Evolutionary conservation across 2,797 vertebrate species (phyloP), one percentile per base, ranked within the genome.

Genomic region (Rhinophrynus dorsalis): DNA sequence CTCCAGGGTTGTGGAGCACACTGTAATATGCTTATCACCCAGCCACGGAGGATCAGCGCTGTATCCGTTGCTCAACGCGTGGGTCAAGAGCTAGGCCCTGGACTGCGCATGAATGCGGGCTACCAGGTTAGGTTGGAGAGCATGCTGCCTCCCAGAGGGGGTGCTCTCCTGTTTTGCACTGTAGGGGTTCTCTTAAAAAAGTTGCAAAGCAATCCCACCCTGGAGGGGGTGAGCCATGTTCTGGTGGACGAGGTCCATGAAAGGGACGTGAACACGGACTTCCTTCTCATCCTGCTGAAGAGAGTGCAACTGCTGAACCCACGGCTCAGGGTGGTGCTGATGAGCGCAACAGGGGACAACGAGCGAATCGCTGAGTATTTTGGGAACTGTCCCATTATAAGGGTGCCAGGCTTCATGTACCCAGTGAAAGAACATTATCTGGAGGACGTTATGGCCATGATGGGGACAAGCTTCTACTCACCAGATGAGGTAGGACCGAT

Each of bases 171-270:
- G 62, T 99, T 99, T 89, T 94, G 97, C 81, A 99, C 97, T 0
- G 94, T 98, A 68, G 97, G 97, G 0, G 89, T 99, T 75, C 86
- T 99, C 55, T 83, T 99, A 68, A 86, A 85, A 65, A 99, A 99
- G 84, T 87, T 99, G 68, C 95, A 95, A 87, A 88, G 92, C 0
- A 99, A 99, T 79, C 91, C 94, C 1, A 76, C 78, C 30, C 88
- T 99, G 74, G 87, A 81, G 79, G 97, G 97, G 0, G 86, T 99
- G 78, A 98, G 95, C 82, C 97, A 99, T 0, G 92, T 99, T 9
- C 82, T 99, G 1, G 95, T 99, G 58, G 97, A 99, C 0, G 97
- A 99, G 85, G 97, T 99, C 33, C 97, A 99, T 0, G 97, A 99
- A 84, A 83, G 97, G 2, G 96, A 98, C 1, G 88, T 99, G 42